Base-by-base conservation (phyloP, 2,888 invertebrate genomes). In the Orchesellides sinensis region DNA sequence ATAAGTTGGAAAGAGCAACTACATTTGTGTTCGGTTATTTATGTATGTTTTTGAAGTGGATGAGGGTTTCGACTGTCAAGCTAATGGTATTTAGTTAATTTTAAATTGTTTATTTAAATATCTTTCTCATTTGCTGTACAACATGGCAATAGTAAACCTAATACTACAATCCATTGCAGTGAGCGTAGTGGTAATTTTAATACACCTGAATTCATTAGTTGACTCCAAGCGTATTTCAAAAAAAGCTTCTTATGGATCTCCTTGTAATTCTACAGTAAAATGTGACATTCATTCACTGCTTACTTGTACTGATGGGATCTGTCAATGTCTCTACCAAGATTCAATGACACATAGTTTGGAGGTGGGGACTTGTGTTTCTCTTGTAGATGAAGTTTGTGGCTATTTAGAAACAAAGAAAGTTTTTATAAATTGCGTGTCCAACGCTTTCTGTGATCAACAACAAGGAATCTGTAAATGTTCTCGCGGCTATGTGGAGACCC, bases 211-310 rank as follows among this genome's bases (percentile, higher is more conserved):
- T n/a, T n/a, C n/a, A n/a, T n/a, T n/a, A n/a, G n/a, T n/a, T n/a
- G n/a, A n/a, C n/a, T 25, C 35, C 8, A 70, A 27, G 14, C 70
- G 49, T 3, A 19, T 21, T 35, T 25, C 25, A 17, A 52, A 49
- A 61, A 78, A 47, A 21, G 78, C 54, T 8, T 27, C 45, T 17
- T 78, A 69, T n/a, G 78, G 78, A 14, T 40, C 69, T 10, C 27
- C 70, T 6, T 78, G 78, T 35, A 78, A 78, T 17, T 61, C 78
- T 14, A 29, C 78, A 0, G 17, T 69, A 10, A 69, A 63, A 63
- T 78, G 78, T 69, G 78, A 78, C 40, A 78, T 78, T 35, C 78
- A 78, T 52, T 69, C 78, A 10, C 35, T 78, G 1, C 70, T 78
- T 25, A 52, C 29, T 4, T 78, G 78, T 14, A 70, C 69, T 19